Evolutionary conservation across 2,113 vertebrate genomes (phyloP).

Genomic region (Misgurnus anguillicaudatus): DNA sequence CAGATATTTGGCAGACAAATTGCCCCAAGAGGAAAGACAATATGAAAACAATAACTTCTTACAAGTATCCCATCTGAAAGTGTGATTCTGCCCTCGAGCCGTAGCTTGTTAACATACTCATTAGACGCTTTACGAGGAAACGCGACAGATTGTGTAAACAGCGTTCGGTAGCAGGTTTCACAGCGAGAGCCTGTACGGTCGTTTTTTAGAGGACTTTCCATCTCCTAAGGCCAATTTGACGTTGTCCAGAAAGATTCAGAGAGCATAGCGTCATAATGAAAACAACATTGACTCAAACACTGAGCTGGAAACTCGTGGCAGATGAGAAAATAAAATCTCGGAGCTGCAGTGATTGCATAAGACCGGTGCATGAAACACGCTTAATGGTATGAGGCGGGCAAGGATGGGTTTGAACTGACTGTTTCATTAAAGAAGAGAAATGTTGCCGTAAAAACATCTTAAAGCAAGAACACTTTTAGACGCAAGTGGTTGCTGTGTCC

Average conservation of each 20-base stretch:
- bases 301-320: neutral
- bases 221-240: neutral
- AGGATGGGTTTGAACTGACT: too few relatives aligned
- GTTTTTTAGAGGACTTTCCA: slow-evolving; percentile 14
- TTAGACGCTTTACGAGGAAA: neutral
- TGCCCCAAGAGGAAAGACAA: neutral
- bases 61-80: neutral
- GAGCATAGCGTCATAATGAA: slow-evolving; percentile 17
- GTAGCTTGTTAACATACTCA: neutral
- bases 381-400: neutral
- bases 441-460: too few relatives aligned
- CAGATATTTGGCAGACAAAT: neutral
- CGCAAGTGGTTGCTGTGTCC: too few relatives aligned
- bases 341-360: neutral
- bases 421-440: too few relatives aligned
- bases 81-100: neutral
- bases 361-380: neutral
- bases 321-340: neutral
- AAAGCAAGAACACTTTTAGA: too few relatives aligned
- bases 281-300: slow-evolving; percentile 9
- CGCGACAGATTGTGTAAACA: neutral
- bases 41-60: slow-evolving; percentile 21
- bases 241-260: neutral
- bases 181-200: too few relatives aligned
- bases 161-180: neutral